These are phyloP conservation scores for Callocephalon fimbriatum DNA, from an alignment of 2,113 vertebrate genomes.

Conservation along the genomic window DNA sequence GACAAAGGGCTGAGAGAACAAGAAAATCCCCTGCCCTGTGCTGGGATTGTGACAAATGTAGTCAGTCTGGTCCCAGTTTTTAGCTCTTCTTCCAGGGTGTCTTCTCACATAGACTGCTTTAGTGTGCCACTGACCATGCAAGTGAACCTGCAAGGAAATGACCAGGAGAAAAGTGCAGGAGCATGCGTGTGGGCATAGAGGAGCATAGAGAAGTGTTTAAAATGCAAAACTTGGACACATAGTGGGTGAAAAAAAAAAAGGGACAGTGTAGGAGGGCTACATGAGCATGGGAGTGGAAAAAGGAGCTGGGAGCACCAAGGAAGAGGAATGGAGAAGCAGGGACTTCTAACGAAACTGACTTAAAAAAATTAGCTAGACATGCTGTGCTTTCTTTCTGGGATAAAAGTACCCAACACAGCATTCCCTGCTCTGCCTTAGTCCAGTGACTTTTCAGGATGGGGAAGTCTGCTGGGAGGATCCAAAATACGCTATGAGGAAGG, in stretches of 20 bases:
- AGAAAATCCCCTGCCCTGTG: not conserved
- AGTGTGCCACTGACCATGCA: fast-evolving
- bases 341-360: not conserved
- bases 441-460: not conserved
- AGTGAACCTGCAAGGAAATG: not conserved
- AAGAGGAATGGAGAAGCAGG: not conserved
- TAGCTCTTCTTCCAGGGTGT: not conserved
- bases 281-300: not conserved
- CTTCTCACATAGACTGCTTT: not conserved
- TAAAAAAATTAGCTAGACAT: not conserved
- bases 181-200: not conserved
- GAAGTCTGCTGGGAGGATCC: not conserved
- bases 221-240: not conserved
- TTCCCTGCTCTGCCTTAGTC: not conserved
- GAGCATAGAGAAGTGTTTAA: not conserved
- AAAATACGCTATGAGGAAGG: not conserved
- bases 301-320: not conserved
- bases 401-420: not conserved
- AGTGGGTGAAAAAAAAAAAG: not conserved
- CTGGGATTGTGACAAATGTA: not conserved
- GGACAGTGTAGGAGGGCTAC: not conserved
- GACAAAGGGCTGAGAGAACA: not conserved
- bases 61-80: not conserved
- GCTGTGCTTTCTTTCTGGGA: not conserved
- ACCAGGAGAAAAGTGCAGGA: not conserved